phyloP scores from a whole-genome alignment of 1,140 invertebrate species.

The Bombus superbus region DNA sequence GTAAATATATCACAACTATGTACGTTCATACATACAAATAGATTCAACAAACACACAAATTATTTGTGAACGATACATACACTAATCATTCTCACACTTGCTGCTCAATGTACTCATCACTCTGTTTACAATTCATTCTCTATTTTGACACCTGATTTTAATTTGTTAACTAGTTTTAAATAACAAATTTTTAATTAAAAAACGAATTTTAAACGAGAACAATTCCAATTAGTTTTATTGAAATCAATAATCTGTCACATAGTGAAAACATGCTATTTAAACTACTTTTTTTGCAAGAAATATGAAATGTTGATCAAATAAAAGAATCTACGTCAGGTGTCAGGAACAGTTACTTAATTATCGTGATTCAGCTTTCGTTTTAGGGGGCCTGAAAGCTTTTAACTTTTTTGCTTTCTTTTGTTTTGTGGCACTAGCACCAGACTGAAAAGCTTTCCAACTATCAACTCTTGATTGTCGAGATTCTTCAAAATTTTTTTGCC shows the following conservation, averaged over 20 bases:
- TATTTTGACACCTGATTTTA: slow-evolving; percentile 34
- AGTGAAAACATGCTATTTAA: slow-evolving; percentile 3
- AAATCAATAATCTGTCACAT: slow-evolving; percentile 14
- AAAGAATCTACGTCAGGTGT: slow-evolving; percentile 45
- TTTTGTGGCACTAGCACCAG: slow-evolving; percentile 87
- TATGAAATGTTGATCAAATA: slow-evolving; percentile 46
- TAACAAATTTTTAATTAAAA: slow-evolving; percentile 44
- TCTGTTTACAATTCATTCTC: slow-evolving; percentile 26
- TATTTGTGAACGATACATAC: slow-evolving; percentile 28
- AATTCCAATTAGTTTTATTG: slow-evolving; percentile 14
- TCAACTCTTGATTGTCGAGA: slow-evolving; percentile 96
- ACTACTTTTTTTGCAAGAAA: slow-evolving; percentile 51
- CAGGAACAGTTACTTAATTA: slow-evolving; percentile 80
- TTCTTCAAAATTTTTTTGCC: slow-evolving; percentile 99
- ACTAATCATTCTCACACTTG: slow-evolving; percentile 33
- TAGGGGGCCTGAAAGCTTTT: slow-evolving; percentile 95
- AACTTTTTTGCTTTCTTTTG: slow-evolving; percentile 90
- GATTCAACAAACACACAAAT: slow-evolving; percentile 50
- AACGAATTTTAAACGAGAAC: slow-evolving; percentile 8
- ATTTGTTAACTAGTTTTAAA: slow-evolving; percentile 31
- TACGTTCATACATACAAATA: slow-evolving; percentile 32
- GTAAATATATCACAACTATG: slow-evolving; percentile 41
- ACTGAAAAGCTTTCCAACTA: slow-evolving; percentile 97
- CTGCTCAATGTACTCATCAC: slow-evolving; percentile 10
- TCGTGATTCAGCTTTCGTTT: slow-evolving; percentile 97